Percentiles rank a stretch among this genome's conserved stretches.
Evolutionary conservation across 2,888 invertebrate genomes (phyloP).

Genomic region (Rotaria sp.): DNA sequence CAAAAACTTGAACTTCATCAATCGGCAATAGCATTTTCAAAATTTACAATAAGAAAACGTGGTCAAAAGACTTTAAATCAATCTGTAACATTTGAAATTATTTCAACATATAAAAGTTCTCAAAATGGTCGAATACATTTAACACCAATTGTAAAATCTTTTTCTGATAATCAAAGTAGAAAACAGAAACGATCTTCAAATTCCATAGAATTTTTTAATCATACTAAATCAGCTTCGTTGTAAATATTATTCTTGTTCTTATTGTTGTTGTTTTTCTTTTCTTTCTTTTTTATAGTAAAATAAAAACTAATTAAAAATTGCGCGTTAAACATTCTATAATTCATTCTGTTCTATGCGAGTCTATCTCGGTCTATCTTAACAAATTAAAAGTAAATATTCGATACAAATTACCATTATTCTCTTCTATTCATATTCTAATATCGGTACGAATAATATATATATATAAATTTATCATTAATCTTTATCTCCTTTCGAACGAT

Average conservation of each 20-base stretch:
- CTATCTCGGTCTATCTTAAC: neutral
- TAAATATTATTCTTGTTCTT: neutral
- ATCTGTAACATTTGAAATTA: neutral
- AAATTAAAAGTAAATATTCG: neutral
- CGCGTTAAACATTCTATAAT: neutral
- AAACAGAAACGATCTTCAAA: neutral
- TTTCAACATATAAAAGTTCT: neutral
- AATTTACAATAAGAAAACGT: neutral
- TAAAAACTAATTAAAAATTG: neutral
- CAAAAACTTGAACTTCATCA: neutral
- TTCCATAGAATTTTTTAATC: neutral
- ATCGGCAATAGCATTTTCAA: neutral
- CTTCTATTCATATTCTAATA: neutral
- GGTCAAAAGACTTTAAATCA: neutral
- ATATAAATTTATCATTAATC: too few species aligned
- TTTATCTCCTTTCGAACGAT: neutral
- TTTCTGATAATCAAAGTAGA: neutral
- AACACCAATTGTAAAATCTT: neutral
- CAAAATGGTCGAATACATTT: neutral
- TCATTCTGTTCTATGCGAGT: constrained; percentile 4
- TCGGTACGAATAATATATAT: too few species aligned
- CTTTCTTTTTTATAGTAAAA: neutral
- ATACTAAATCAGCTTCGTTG: neutral
- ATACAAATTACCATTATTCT: neutral
- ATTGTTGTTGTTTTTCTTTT: neutral